A percentile compares a stretch with the other conserved stretches of the same genome.
phyloP scores from a whole-genome alignment of 2,113 vertebrate genomes.

The Sinocyclocheilus rhinocerous region DNA sequence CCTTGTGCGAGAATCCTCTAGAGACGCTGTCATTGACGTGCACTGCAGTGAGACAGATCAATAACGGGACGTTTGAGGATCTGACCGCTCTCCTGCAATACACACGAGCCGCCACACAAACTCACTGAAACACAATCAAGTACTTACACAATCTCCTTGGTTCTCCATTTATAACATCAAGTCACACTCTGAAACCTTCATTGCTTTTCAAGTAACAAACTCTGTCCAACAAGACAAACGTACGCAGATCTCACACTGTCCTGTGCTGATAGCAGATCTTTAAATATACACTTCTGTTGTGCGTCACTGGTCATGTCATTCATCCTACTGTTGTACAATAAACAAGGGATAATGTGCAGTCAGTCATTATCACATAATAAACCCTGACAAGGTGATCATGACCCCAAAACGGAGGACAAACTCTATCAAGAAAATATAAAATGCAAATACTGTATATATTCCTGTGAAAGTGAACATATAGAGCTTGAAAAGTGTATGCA shows the following conservation, averaged over 20 bases:
- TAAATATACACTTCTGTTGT: neutral
- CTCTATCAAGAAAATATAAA: neutral
- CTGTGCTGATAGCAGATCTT: neutral
- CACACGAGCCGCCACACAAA: slow-evolving; percentile 75
- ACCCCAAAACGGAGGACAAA: no score
- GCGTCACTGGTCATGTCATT: neutral
- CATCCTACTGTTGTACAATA: neutral
- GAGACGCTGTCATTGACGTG: slow-evolving; percentile 13
- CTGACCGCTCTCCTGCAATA: neutral
- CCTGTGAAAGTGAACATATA: neutral
- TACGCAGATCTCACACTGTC: neutral
- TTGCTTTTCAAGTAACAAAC: slow-evolving; percentile 42
- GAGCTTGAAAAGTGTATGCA: neutral
- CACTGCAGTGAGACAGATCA: slow-evolving; percentile 19
- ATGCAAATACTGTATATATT: neutral
- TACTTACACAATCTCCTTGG: neutral
- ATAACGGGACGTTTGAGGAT: neutral
- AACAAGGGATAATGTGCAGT: neutral
- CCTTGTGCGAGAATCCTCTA: neutral
- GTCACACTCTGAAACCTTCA: slow-evolving; percentile 8
- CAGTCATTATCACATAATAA: no score
- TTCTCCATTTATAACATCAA: neutral
- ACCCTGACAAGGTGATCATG: no score
- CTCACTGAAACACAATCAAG: slow-evolving; percentile 62
- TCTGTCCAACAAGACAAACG: neutral